Base-by-base conservation (phyloP, 2,113 vertebrate species). In the Zosterops hypoxanthus region DNA sequence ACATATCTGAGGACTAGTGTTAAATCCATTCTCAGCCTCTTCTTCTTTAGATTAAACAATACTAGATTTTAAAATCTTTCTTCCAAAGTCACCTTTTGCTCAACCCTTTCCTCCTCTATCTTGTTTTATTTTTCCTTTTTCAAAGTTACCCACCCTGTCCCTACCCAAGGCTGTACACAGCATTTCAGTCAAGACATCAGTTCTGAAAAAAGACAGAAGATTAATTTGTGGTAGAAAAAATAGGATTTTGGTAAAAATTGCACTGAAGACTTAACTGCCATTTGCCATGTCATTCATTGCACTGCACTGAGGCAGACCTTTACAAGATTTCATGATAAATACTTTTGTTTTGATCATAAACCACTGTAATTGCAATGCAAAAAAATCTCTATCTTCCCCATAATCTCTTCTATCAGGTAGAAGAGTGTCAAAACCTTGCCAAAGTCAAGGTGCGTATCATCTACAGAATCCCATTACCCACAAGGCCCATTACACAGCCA, bases 401-500 rank as follows among this genome's bases (percentile, higher is more conserved):
- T 53, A 77, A 79, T 76, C 28, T 88, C 36, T 60, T 92, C 44
- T 65, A 65, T 60, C 55, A 82, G 70, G 53, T 69, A 82, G 55
- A 86, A 76, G 16, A 79, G 28, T 29, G 46, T 73, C 71, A 76
- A 94, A 96, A 79, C 25, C 50, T 93, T 72, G 57, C 82, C 61
- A 12, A 91, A 90, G 31, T 72, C 75, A 88, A 93, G 63, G 24
- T 87, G n/a, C 2, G 0, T 85, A 53, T 79, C 68, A 34, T 70
- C 65, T 79, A 34, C 60, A 73, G 65, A 97, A 61, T 94, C 55
- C 41, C n/a, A 53, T 82, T 85, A 90, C 66, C 20, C 88, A 72
- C 79, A 90, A 86, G 93, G 63, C 59, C 59, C 66, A 77, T 93
- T 94, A 90, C 50, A 53, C 50, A 92, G 55, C 36, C 82, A 63